A percentile compares a stretch with the other conserved stretches of the same genome.
These are phyloP conservation scores for Euzetes globulus DNA, from an alignment of 2,888 invertebrate species.

Conservation along the genomic window DNA sequence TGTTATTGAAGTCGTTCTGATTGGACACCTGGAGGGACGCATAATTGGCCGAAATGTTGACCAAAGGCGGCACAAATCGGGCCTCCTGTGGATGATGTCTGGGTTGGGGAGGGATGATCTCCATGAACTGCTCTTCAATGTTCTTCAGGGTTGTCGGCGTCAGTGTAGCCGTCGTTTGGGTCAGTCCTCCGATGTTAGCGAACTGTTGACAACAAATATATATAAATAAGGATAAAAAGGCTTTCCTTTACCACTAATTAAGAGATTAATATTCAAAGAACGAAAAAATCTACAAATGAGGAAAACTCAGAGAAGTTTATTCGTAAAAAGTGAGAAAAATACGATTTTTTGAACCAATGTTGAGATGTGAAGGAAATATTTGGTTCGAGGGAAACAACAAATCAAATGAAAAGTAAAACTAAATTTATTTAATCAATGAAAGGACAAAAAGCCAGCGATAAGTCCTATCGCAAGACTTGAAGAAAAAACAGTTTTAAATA, in stretches of 20 bases:
- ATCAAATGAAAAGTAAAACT: not conserved
- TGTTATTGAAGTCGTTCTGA: conserved; percentile 6
- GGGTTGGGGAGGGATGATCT: conserved; percentile 56
- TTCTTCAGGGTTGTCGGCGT: conserved; percentile 84
- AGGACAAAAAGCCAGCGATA: not conserved
- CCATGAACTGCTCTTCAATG: conserved; percentile 85
- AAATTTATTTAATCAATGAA: not conserved
- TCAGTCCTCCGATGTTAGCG: conserved; percentile 62
- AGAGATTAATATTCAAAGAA: not conserved
- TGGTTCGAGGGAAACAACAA: not conserved
- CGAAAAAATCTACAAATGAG: not conserved
- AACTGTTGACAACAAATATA: not conserved
- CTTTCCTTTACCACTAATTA: not conserved
- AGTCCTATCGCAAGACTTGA: not conserved
- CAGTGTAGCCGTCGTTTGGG: conserved; percentile 83
- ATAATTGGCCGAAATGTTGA: conserved; percentile 41
- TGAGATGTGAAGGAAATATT: not conserved
- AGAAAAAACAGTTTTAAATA: not conserved
- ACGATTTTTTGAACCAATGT: not conserved
- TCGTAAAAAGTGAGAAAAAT: not conserved
- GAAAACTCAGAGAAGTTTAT: not conserved
- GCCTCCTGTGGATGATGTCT: conserved; percentile 68
- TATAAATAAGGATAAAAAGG: not conserved
- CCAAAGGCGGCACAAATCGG: conserved; percentile 77
- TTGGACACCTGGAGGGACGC: conserved; percentile 27